Evolutionary conservation across 2,113 vertebrate genomes (phyloP).

Genomic region (Polyodon spathula): DNA sequence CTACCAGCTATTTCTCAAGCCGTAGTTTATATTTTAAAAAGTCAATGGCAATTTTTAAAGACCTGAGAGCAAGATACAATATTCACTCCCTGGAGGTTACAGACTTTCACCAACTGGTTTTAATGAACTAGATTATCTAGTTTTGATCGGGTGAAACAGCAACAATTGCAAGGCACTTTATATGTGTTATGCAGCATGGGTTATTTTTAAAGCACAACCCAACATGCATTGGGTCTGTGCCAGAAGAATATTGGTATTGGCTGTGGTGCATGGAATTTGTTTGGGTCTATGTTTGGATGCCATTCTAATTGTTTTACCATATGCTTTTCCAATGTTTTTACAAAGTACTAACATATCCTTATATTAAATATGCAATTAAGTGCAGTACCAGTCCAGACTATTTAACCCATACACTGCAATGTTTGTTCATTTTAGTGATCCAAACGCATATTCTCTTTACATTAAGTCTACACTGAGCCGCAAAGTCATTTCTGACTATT

Average conservation of each 20-base stretch:
- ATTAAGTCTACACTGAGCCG: too few species aligned
- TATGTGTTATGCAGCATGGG: background rate
- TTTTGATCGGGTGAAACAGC: slow-evolving; percentile 26
- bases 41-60: background rate
- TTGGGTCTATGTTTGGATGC: slow-evolving; percentile 35
- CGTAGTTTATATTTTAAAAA: background rate
- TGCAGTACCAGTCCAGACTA: background rate
- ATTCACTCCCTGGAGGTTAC: slow-evolving; percentile 17
- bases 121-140: slow-evolving; percentile 22
- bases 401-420: too few species aligned
- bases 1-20: background rate
- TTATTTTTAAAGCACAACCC: slow-evolving; percentile 39
- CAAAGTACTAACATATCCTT: slow-evolving; percentile 8
- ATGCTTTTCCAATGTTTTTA: slow-evolving; percentile 36
- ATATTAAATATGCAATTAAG: background rate
- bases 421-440: too few species aligned
- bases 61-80: background rate
- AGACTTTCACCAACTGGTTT: slow-evolving; percentile 15
- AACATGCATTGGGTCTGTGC: slow-evolving; percentile 44
- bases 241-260: slow-evolving; percentile 57
- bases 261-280: slow-evolving; percentile 42
- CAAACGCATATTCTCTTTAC: too few species aligned
- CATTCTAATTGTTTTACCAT: slow-evolving; percentile 34
- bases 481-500: too few species aligned
- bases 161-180: slow-evolving; percentile 35